Evolutionary conservation across 2,797 vertebrate species (phyloP), one percentile per base, ranked within the genome.

Genomic region (Anomalospiza imberbis): DNA sequence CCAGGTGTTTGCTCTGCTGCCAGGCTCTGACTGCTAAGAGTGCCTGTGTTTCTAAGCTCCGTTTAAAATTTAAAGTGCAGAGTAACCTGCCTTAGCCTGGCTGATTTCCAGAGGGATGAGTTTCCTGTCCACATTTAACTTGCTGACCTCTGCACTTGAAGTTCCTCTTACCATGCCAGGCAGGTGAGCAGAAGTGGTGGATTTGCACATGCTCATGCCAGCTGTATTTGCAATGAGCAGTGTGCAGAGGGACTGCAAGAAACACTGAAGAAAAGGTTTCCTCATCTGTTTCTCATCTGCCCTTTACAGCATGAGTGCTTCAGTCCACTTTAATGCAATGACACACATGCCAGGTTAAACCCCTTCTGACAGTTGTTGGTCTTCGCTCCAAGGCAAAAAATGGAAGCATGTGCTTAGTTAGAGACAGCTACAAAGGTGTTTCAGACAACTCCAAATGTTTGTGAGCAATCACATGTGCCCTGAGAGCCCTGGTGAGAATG

Each of bases 201-300:
- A 38, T 80, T 50, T 25, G 5, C 4, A 2, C 0, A 1, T 12
- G 32, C 7, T 42, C 10, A 1, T 16, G 47, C 25, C 51, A 83
- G 31, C n/a, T 50, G 12, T 8, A 6, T 17, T 61, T 10, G 4
- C 29, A 47, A 38, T 2, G 3, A 60, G 31, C 1, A 8, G 42
- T 0, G 0, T 10, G 13, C 47, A 80, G 29, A 76, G 45, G 21
- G 10, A 55, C 17, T 24, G 10, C 2, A 5, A 54, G n/a, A 51
- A 85, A 51, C 20, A 29, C 13, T 6, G 36, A 63, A 72, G 15
- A 47, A 68, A 44, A 50, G 1, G 2, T 22, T 70, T 62, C 26
- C 4, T 68, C 22, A 19, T 45, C 20, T 28, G 1, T 17, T 13
- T 18, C 36, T 75, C 31, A 45, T 11, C 38, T 55, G 24, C 21